Conservation (phyloP, 2,797 vertebrate genomes). For the Morus bassanus region DNA sequence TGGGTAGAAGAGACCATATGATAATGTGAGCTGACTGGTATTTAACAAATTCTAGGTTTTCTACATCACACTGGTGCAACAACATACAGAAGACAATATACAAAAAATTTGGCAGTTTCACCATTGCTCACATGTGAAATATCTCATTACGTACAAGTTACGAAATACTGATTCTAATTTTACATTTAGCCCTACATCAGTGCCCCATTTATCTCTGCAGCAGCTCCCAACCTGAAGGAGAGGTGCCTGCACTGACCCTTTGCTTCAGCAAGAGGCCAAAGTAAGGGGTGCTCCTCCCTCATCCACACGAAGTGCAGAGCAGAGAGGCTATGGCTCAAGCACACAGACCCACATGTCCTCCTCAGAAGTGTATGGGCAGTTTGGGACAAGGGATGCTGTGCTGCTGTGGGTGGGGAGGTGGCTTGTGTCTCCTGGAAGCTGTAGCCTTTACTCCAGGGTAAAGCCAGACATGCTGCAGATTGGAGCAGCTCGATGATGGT, state of each 20-base stretch:
- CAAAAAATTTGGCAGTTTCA: not conserved
- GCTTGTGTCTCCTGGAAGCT: not conserved
- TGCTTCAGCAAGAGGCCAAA: not conserved
- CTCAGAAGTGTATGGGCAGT: not conserved
- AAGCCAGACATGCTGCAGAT: not conserved
- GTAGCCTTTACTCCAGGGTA: not conserved
- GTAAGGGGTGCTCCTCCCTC: not conserved
- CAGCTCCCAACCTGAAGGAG: not conserved
- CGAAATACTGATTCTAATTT: not conserved
- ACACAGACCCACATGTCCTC: not conserved
- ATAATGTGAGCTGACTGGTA: not conserved
- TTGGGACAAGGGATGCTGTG: not conserved
- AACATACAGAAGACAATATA: not conserved
- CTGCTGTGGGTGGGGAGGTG: not conserved
- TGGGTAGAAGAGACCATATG: not conserved
- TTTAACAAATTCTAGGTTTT: not conserved
- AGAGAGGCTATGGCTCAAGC: not conserved
- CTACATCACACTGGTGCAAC: not conserved
- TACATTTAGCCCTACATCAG: not conserved
- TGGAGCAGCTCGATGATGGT: not conserved
- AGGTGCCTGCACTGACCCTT: not conserved
- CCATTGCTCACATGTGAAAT: fast-evolving
- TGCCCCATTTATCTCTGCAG: not conserved
- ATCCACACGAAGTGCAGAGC: not conserved
- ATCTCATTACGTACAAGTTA: not conserved